These are phyloP conservation scores for Hybognathus amarus DNA, from an alignment of 2,797 vertebrate species.

Conservation along the genomic window DNA sequence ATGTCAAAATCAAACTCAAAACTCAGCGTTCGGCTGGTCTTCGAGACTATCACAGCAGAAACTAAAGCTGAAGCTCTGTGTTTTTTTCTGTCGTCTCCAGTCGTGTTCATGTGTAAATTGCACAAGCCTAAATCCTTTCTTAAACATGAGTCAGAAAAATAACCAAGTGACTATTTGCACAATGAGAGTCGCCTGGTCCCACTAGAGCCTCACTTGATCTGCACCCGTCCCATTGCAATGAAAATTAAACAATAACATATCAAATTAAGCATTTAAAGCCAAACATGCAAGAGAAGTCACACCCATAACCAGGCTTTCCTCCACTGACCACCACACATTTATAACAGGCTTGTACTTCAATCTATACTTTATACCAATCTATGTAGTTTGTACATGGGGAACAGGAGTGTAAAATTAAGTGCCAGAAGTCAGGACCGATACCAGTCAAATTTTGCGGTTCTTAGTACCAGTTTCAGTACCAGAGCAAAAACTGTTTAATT, in stretches of 20 bases:
- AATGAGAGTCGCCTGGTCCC: not conserved
- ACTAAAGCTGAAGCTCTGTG: too few relatives aligned
- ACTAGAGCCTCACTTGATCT: not conserved
- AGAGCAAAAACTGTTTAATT: not conserved
- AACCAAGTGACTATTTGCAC: not conserved
- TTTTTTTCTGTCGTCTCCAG: too few relatives aligned
- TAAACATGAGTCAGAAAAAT: constrained; percentile 46
- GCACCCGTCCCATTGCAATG: not conserved
- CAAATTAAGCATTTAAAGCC: not conserved
- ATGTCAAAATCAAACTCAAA: too few relatives aligned
- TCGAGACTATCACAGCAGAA: too few relatives aligned
- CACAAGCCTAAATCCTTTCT: constrained; percentile 62
- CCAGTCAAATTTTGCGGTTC: not conserved
- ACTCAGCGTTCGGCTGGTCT: too few relatives aligned
- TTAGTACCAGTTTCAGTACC: not conserved
- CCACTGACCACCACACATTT: not conserved
- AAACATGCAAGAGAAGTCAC: not conserved
- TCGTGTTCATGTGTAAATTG: too few relatives aligned
- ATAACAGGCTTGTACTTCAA: not conserved
- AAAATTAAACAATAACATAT: not conserved
- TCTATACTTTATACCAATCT: too few relatives aligned
- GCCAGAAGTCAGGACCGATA: not conserved
- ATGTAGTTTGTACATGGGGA: too few relatives aligned
- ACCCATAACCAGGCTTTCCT: not conserved
- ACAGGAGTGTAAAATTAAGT: too few relatives aligned